Base-by-base conservation (phyloP, 2,113 vertebrate species). In the Sapajus apella region DNA sequence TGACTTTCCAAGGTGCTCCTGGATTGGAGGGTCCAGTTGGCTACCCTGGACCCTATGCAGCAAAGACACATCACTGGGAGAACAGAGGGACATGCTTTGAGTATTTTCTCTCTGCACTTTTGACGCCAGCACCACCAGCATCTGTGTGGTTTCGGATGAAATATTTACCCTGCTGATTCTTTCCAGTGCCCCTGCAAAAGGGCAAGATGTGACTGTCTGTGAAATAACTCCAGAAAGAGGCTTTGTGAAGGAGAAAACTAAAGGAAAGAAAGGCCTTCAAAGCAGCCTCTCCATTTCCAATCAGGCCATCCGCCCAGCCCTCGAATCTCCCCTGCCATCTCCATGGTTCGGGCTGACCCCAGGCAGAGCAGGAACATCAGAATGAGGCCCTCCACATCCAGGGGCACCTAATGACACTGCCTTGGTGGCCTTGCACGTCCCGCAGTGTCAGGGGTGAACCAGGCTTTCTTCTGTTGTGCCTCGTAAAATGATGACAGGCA, bases 401-500 rank as follows among this genome's bases (percentile, higher is more conserved):
- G 0, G 2, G 96, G 75, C 87, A 91, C 66, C 81, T 61, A 77
- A 70, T 11, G 23, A 80, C 73, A 40, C 95, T 77, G 92, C 87
- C 94, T 52, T 27, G 25, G 76, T 91, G 83, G 30, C 92, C 50
- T 0, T 0, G 50, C 55, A 0, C 66, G 45, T 55, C 47, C 35
- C 1, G 3, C 55, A 18, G 0, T 20, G 97, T 88, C 97, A 96
- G 87, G 85, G 94, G 88, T 80, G 97, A 98, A 58, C 90, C 5
- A 32, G 1, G 20, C 95, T 97, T 94, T 95, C 25, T 95, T 95
- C 25, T 95, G 94, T 43, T 43, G 92, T 95, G 96, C 80, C 96
- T 98, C 95, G 56, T 73, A 94, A 89, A 47, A 79, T 92, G 96
- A 45, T 98, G 98, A 98, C 98, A 98, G 97, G 92, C 93, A 0